Evolutionary conservation across 2,888 invertebrate genomes (phyloP).

Genomic region (Sussaba pulchella): DNA sequence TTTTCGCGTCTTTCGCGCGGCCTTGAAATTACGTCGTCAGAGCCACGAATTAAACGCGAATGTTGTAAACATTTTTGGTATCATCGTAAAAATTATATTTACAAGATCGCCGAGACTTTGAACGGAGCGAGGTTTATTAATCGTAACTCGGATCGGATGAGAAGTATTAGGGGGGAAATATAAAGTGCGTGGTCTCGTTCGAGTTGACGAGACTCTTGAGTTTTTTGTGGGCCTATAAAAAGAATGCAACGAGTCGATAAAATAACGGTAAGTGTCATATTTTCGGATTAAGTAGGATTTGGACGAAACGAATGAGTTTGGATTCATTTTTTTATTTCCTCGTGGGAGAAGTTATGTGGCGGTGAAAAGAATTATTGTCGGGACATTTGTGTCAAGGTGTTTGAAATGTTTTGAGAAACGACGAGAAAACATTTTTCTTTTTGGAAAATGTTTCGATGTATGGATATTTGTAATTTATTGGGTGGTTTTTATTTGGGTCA

Average conservation of each 20-base stretch:
- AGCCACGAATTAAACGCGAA: slow-evolving; percentile 32
- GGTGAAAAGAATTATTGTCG: too few species aligned
- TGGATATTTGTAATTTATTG: too few species aligned
- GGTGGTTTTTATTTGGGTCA: too few species aligned
- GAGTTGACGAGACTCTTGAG: slow-evolving; percentile 42
- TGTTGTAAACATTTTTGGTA: slow-evolving; percentile 16
- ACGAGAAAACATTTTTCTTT: too few species aligned
- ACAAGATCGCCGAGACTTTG: slow-evolving; percentile 26
- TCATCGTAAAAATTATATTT: slow-evolving; percentile 4
- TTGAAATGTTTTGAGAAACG: too few species aligned
- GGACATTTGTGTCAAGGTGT: too few species aligned
- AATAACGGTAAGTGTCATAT: slow-evolving; percentile 17
- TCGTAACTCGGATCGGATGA: slow-evolving; percentile 50
- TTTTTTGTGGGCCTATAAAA: slow-evolving; percentile 53
- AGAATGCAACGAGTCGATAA: slow-evolving; percentile 55
- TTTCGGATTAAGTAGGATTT: slow-evolving; percentile 1
- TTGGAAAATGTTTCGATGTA: too few species aligned
- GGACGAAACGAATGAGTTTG: background rate
- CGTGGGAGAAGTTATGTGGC: too few species aligned
- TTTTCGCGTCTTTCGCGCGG: slow-evolving; percentile 41
- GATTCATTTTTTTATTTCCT: slow-evolving; percentile 27
- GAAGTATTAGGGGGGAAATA: slow-evolving; percentile 12
- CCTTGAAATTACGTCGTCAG: slow-evolving; percentile 35
- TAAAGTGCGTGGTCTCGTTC: slow-evolving; percentile 20
- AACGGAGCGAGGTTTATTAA: slow-evolving; percentile 56